phyloP scores from a whole-genome alignment of 2,797 vertebrate genomes.

The Halcyon leucocephala region DNA sequence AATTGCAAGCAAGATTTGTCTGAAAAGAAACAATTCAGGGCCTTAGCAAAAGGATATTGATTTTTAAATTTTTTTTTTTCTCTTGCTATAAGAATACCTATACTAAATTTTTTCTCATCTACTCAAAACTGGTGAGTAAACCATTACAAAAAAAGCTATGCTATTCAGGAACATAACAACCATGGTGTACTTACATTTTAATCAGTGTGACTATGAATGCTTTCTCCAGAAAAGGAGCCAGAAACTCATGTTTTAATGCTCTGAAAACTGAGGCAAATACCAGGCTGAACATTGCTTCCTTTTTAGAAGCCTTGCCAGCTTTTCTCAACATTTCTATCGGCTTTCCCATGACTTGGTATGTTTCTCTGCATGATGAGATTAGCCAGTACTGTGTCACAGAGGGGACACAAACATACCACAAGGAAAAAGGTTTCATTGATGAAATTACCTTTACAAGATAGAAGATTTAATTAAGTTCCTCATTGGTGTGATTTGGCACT shows the following conservation, averaged over 20 bases:
- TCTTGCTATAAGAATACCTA: background rate
- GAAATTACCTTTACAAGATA: accelerated
- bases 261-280: accelerated
- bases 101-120: background rate
- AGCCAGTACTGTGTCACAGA: background rate
- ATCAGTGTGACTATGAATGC: accelerated
- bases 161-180: background rate
- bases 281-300: background rate
- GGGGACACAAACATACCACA: accelerated
- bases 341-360: background rate
- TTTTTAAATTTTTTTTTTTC: background rate
- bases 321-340: accelerated
- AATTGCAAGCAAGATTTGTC: background rate
- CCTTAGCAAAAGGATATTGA: background rate
- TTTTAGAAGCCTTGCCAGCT: background rate
- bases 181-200: background rate
- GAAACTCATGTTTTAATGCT: background rate
- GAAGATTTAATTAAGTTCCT: background rate
- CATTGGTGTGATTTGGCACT: background rate
- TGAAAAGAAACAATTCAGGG: background rate
- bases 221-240: background rate
- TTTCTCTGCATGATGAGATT: background rate
- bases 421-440: background rate
- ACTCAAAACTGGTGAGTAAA: background rate
- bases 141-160: background rate